phyloP scores from a whole-genome alignment of 1,140 invertebrate species.

The Copidosoma floridanum region DNA sequence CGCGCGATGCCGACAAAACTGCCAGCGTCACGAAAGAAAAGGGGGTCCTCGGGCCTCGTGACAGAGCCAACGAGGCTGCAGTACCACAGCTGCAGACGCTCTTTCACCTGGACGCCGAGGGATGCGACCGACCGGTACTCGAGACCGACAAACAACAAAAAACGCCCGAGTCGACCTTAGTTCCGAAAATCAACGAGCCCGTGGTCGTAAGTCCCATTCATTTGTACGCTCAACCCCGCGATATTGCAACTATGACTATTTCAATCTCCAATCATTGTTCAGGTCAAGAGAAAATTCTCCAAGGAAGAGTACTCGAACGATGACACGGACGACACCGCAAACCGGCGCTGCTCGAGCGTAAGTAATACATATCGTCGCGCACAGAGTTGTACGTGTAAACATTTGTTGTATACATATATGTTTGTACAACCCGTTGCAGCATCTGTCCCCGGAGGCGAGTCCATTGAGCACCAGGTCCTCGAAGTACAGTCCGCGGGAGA shows the following conservation, averaged over 20 bases:
- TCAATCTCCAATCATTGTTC: not conserved
- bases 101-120: not conserved
- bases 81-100: no score
- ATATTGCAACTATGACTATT: no score
- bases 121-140: not conserved
- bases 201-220: conserved; percentile 7
- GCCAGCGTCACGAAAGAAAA: not conserved
- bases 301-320: conserved; percentile 51
- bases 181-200: conserved; percentile 29
- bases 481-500: conserved; percentile 54
- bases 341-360: conserved; percentile 51
- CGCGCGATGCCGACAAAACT: no score
- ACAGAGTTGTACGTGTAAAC: no score
- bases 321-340: conserved; percentile 48
- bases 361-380: conserved; percentile 19
- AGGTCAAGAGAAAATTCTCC: conserved; percentile 42
- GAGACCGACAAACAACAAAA: conserved; percentile 21
- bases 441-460: conserved; percentile 53
- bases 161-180: conserved; percentile 16
- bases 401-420: not conserved
- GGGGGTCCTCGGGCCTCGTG: not conserved
- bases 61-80: conserved; percentile 25
- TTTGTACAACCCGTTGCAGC: conserved; percentile 34
- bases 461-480: conserved; percentile 54
- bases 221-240: no score